These are phyloP conservation scores for Crotalus viridis DNA, from an alignment of 2,113 vertebrate genomes.

Conservation along the genomic window DNA sequence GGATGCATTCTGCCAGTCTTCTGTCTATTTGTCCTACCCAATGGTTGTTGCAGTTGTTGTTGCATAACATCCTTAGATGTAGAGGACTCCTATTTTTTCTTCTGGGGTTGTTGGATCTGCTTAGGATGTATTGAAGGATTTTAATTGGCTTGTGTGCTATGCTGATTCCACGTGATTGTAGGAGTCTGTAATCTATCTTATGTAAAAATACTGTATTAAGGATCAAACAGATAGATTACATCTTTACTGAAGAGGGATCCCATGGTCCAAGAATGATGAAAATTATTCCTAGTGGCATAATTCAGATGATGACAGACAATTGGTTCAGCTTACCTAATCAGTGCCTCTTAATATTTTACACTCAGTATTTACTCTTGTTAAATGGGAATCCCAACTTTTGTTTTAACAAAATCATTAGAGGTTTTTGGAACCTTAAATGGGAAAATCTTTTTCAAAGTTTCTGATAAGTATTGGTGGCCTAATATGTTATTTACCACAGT, in stretches of 20 bases:
- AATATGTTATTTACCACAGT: background rate
- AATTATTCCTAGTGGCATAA: background rate
- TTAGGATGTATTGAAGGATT: too few relatives aligned
- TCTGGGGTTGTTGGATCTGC: too few relatives aligned
- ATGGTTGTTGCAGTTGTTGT: too few relatives aligned
- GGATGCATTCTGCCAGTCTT: too few relatives aligned
- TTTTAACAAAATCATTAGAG: background rate
- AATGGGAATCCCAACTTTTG: background rate
- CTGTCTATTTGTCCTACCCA: too few relatives aligned
- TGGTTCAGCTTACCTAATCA: background rate
- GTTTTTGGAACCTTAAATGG: background rate
- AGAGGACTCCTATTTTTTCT: too few relatives aligned
- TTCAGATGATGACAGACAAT: background rate
- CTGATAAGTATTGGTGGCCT: background rate
- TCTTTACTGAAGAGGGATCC: background rate
- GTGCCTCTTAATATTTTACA: background rate
- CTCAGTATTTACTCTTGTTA: background rate
- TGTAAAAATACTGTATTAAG: background rate
- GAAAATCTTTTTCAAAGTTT: background rate
- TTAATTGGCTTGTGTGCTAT: too few relatives aligned
- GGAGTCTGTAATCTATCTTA: too few relatives aligned
- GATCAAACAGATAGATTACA: background rate
- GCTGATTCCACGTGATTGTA: too few relatives aligned
- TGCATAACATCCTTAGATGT: too few relatives aligned
- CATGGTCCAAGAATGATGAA: background rate